Conservation (phyloP, 2,797 vertebrate species). For the Lindbergichthys nudifrons region DNA sequence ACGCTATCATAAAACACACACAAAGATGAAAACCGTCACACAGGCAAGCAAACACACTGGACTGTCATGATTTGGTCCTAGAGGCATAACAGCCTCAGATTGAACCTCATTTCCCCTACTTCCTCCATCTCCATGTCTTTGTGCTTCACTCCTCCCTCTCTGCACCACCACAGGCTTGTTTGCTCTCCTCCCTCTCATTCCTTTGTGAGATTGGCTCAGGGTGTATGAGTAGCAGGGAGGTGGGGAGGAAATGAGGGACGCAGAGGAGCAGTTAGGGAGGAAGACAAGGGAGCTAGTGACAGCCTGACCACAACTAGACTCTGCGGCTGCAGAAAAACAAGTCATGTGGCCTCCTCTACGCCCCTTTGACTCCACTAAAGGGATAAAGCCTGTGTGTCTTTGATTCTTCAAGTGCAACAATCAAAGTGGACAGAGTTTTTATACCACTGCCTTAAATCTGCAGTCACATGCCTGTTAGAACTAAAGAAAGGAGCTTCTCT, state of each 20-base stretch:
- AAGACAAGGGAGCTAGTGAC: constrained; percentile 29
- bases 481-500: constrained; percentile 22
- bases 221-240: constrained; percentile 23
- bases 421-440: constrained; percentile 20
- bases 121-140: constrained; percentile 41
- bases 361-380: constrained; percentile 10
- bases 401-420: constrained; percentile 30
- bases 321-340: constrained; percentile 32
- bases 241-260: constrained; percentile 18
- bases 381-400: constrained; percentile 10
- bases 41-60: constrained; percentile 15
- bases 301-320: constrained; percentile 28
- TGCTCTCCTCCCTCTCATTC: constrained; percentile 60
- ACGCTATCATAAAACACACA: constrained; percentile 11
- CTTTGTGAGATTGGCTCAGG: constrained; percentile 54
- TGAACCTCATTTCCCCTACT: constrained; percentile 38
- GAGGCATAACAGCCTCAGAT: constrained; percentile 34
- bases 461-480: constrained; percentile 50
- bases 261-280: constrained; percentile 22
- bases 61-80: constrained; percentile 23
- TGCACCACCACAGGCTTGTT: constrained; percentile 54
- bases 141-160: constrained; percentile 41
- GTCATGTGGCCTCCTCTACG: not conserved
- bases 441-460: constrained; percentile 42
- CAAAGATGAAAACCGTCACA: not conserved